These are phyloP conservation scores for Acropora yongei DNA, from an alignment of 64 coral and sea anemone genomes.

Conservation along the genomic window DNA sequence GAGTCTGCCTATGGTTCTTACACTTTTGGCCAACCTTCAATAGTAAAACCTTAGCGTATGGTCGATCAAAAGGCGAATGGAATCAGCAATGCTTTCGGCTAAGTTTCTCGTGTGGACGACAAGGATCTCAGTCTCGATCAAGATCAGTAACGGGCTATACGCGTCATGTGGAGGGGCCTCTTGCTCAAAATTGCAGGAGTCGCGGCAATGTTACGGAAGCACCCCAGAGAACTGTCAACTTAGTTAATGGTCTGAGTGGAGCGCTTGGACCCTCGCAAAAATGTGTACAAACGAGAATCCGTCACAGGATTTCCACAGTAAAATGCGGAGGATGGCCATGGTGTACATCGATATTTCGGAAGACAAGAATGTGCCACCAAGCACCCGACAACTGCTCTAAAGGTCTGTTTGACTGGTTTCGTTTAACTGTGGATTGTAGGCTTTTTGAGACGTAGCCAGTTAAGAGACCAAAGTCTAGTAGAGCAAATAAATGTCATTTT, in stretches of 20 bases:
- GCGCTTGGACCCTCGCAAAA: background rate
- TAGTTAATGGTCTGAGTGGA: constrained; percentile 11
- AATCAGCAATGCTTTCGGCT: no score
- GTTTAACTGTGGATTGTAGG: no score
- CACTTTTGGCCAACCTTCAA: no score
- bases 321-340: constrained; percentile 12
- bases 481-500: no score
- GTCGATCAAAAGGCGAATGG: no score
- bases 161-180: background rate
- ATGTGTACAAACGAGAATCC: background rate
- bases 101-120: background rate
- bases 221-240: background rate
- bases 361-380: background rate
- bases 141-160: background rate
- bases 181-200: background rate
- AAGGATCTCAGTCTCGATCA: background rate
- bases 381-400: background rate
- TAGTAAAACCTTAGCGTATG: no score
- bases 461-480: no score
- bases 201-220: background rate
- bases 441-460: no score
- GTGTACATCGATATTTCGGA: background rate
- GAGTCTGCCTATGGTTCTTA: no score
- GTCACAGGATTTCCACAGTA: background rate
- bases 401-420: no score